These are phyloP conservation scores for Oryzias javanicus DNA, from an alignment of 2,113 vertebrate species.

Conservation along the genomic window DNA sequence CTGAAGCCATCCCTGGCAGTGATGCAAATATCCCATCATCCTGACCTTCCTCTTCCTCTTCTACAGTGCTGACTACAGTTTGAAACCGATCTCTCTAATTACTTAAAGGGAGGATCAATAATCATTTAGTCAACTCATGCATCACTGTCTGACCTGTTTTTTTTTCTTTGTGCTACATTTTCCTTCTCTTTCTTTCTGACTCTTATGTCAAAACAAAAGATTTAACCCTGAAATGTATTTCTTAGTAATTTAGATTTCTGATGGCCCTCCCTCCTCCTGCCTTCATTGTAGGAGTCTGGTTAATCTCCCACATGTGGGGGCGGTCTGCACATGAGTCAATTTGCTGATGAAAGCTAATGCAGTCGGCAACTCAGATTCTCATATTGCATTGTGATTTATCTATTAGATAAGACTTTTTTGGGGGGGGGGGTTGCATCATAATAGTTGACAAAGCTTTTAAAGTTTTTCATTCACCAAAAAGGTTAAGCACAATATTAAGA, in stretches of 20 bases:
- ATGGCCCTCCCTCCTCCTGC: neutral
- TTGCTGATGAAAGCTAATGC: constrained; percentile 50
- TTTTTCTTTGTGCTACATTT: constrained; percentile 14
- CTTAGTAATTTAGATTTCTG: neutral
- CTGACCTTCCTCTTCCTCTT: constrained; percentile 40
- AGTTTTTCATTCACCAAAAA: no score
- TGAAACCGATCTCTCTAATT: constrained; percentile 54
- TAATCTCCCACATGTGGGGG: constrained; percentile 31
- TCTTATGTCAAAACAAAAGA: neutral
- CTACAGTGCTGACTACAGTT: constrained; percentile 11
- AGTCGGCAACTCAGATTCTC: constrained; percentile 20
- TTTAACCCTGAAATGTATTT: neutral
- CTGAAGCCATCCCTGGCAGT: constrained; percentile 6
- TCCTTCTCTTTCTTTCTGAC: constrained; percentile 8
- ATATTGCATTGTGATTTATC: constrained; percentile 17
- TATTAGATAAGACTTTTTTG: constrained; percentile 15
- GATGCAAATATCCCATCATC: constrained; percentile 12
- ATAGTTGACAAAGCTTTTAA: no score
- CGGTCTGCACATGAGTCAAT: constrained; percentile 37
- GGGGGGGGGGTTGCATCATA: neutral
- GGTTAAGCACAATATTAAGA: no score
- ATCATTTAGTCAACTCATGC: constrained; percentile 17
- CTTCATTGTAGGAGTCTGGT: neutral
- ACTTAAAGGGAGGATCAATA: constrained; percentile 57
- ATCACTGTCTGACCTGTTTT: constrained; percentile 46